Percentiles rank a stretch among this genome's conserved stretches.
phyloP scores from a whole-genome alignment of 2,888 invertebrate species.

The Amphipyra berbera region DNA sequence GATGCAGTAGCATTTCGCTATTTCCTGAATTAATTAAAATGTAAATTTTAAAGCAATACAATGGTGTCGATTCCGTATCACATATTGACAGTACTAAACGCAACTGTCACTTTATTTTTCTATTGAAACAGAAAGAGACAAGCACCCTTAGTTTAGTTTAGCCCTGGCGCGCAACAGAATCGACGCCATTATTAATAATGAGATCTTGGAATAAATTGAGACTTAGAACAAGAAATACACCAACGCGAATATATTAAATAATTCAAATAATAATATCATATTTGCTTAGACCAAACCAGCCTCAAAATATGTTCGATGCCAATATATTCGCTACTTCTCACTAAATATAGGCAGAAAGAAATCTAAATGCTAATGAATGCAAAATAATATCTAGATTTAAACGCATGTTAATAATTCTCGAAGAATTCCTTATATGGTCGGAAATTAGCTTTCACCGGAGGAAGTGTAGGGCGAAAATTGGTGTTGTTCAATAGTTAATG shows the following conservation, averaged over 20 bases:
- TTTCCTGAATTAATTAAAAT: not conserved
- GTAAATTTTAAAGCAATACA: not conserved
- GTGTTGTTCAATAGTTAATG: slow-evolving; percentile 51
- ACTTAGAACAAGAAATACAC: not conserved
- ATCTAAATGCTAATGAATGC: slow-evolving; percentile 11
- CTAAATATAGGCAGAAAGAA: slow-evolving; percentile 1
- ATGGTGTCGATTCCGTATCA: too few relatives aligned
- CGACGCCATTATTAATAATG: too few relatives aligned
- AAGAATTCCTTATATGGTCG: slow-evolving; percentile 65
- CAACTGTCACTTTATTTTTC: too few relatives aligned
- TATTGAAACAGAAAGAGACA: too few relatives aligned
- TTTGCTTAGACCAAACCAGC: not conserved
- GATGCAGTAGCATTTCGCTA: not conserved
- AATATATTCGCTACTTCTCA: not conserved
- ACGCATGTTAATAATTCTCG: slow-evolving; percentile 31
- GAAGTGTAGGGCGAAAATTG: slow-evolving; percentile 62
- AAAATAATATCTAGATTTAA: slow-evolving; percentile 22
- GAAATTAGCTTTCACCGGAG: slow-evolving; percentile 80
- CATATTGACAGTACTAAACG: too few relatives aligned
- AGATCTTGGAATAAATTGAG: not conserved
- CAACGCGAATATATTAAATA: not conserved
- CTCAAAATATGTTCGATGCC: not conserved
- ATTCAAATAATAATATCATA: not conserved
- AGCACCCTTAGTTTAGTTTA: too few relatives aligned
- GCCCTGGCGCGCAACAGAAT: too few relatives aligned